Conservation (phyloP, 2,113 vertebrate genomes). For the Megaceryle maxima region DNA sequence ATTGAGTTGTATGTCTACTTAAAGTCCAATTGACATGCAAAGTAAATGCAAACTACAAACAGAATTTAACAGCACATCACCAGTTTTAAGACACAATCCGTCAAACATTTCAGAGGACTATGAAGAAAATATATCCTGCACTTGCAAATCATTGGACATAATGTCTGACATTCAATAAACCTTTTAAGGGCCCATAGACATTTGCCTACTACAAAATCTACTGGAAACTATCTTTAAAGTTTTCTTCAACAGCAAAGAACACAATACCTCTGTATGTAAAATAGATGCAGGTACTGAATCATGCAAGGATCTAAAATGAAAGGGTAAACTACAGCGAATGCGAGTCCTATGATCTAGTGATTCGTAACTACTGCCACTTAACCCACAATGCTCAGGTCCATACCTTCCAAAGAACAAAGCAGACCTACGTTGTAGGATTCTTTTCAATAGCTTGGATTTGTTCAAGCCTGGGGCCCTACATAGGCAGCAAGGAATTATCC, state of each 20-base stretch:
- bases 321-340: not conserved
- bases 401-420: not conserved
- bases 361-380: not conserved
- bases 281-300: not conserved
- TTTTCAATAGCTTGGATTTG: not conserved
- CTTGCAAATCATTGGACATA: constrained; percentile 40
- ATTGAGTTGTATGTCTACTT: constrained; percentile 65
- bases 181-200: not conserved
- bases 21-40: constrained; percentile 73
- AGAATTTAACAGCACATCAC: constrained; percentile 67
- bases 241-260: not conserved
- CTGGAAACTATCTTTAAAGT: not conserved
- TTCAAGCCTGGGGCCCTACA: not conserved
- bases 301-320: not conserved
- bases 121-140: constrained; percentile 43
- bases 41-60: constrained; percentile 71
- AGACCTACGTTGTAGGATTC: not conserved
- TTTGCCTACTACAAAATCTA: not conserved
- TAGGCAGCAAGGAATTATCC: not conserved
- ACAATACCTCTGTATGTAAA: not conserved
- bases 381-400: not conserved
- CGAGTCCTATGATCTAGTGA: not conserved
- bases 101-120: constrained; percentile 56
- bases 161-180: constrained; percentile 25
- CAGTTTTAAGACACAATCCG: constrained; percentile 71